Percentiles rank a stretch among this genome's conserved stretches.
Evolutionary conservation across 2,113 vertebrate species (phyloP).

Genomic region (Furnarius figulus): DNA sequence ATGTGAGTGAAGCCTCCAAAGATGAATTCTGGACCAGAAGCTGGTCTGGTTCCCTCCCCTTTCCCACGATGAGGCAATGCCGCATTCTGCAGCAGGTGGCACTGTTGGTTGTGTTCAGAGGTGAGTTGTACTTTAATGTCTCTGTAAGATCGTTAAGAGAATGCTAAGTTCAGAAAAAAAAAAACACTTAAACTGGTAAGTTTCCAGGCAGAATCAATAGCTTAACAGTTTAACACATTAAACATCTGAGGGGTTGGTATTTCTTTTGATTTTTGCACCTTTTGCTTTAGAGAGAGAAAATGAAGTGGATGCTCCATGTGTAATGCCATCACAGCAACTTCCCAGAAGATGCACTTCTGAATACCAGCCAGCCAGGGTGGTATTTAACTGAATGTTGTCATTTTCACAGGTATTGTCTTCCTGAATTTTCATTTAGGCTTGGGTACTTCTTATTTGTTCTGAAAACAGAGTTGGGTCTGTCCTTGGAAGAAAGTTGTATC

Average conservation of each 20-base stretch:
- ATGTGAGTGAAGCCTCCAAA: background rate
- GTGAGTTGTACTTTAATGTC: background rate
- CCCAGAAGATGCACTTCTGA: background rate
- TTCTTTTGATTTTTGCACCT: background rate
- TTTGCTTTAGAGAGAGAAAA: background rate
- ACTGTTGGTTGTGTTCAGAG: slow-evolving; percentile 12
- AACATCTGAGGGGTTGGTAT: background rate
- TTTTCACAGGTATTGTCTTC: background rate
- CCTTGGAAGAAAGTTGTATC: background rate
- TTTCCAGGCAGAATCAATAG: background rate
- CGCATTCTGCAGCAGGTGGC: slow-evolving; percentile 21
- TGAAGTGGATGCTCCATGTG: background rate
- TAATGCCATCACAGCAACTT: background rate
- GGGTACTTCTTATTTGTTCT: background rate
- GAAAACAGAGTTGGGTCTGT: background rate
- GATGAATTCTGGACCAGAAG: background rate
- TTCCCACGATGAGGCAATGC: background rate
- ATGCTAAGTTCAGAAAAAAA: background rate
- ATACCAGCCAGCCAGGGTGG: background rate
- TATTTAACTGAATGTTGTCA: background rate
- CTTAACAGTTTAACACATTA: background rate
- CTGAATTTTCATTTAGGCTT: background rate
- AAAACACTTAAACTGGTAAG: background rate
- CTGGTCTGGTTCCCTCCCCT: background rate
- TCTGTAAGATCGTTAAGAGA: background rate